Percentiles rank a stretch among this genome's conserved stretches.
Evolutionary conservation across 2,797 vertebrate genomes (phyloP).

Genomic region (Phoeniculus purpureus): DNA sequence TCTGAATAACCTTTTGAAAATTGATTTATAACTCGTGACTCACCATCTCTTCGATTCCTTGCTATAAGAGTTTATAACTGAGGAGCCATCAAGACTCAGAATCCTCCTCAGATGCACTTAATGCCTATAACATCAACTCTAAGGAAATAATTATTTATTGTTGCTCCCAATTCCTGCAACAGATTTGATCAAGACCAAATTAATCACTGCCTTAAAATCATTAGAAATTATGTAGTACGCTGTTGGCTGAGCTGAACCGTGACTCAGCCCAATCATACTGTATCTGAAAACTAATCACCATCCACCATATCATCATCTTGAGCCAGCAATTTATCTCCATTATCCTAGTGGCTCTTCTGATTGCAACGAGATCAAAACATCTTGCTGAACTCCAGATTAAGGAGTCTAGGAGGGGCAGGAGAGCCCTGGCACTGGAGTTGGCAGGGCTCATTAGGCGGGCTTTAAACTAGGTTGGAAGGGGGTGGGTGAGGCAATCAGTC

Average conservation of each 20-base stretch:
- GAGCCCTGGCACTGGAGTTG: too few species aligned
- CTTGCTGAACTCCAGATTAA: constrained; percentile 63
- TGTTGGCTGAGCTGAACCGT: constrained; percentile 41
- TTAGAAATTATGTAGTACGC: not conserved
- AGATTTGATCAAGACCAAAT: constrained; percentile 51
- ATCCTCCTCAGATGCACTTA: not conserved
- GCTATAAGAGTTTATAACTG: constrained; percentile 6
- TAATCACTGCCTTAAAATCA: constrained; percentile 57
- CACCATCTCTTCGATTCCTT: not conserved
- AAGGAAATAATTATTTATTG: constrained; percentile 44
- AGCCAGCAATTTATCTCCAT: constrained; percentile 64
- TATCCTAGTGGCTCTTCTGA: constrained; percentile 47
- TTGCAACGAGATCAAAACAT: constrained; percentile 59
- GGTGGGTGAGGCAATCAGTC: too few species aligned
- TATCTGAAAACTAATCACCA: constrained; percentile 54
- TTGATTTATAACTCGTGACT: not conserved
- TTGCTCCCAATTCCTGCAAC: constrained; percentile 10
- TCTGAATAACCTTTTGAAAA: constrained; percentile 1
- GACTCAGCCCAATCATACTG: constrained; percentile 26
- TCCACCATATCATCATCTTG: constrained; percentile 9
- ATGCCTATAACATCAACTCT: not conserved
- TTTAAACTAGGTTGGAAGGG: too few species aligned
- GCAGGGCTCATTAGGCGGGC: too few species aligned
- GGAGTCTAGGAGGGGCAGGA: too few species aligned
- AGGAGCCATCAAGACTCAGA: not conserved